Evolutionary conservation across 2,797 vertebrate species (phyloP).

Genomic region (Trachops cirrhosus): DNA sequence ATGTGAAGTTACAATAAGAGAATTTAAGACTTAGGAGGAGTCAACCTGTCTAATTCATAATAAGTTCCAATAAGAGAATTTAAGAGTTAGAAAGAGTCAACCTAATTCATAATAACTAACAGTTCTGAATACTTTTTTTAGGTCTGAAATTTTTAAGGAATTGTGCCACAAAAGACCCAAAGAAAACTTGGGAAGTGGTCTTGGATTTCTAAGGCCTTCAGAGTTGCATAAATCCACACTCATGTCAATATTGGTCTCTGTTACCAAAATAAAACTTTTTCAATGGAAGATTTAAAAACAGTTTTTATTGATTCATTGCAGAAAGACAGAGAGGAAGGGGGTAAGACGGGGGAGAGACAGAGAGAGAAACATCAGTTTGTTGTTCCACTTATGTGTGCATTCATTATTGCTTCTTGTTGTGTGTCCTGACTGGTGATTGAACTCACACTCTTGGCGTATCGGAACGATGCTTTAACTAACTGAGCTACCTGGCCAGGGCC

Average conservation of each 20-base stretch:
- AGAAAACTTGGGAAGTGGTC: background rate
- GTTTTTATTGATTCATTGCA: background rate
- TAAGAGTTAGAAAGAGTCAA: slow-evolving; percentile 37
- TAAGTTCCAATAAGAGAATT: slow-evolving; percentile 49
- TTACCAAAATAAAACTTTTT: slow-evolving; percentile 35
- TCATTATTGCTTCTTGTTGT: background rate
- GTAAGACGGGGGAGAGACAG: no score
- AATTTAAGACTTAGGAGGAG: slow-evolving; percentile 46
- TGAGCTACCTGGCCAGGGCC: background rate
- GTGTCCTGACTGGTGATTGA: background rate
- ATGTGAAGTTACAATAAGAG: slow-evolving; percentile 47
- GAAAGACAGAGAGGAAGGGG: background rate
- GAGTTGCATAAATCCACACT: background rate
- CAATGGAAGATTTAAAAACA: background rate
- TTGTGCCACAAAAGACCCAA: slow-evolving; percentile 2
- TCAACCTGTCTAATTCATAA: slow-evolving; percentile 32
- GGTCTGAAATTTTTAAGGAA: slow-evolving; percentile 31
- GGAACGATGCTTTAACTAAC: background rate
- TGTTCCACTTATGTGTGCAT: background rate
- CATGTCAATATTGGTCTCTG: background rate
- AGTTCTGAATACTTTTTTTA: slow-evolving; percentile 10
- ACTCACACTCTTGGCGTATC: background rate
- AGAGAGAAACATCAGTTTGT: background rate
- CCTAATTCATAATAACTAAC: slow-evolving; percentile 47
- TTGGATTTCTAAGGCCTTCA: background rate